Conservation (phyloP, 2,797 vertebrate genomes). For the Thamnophis elegans region DNA sequence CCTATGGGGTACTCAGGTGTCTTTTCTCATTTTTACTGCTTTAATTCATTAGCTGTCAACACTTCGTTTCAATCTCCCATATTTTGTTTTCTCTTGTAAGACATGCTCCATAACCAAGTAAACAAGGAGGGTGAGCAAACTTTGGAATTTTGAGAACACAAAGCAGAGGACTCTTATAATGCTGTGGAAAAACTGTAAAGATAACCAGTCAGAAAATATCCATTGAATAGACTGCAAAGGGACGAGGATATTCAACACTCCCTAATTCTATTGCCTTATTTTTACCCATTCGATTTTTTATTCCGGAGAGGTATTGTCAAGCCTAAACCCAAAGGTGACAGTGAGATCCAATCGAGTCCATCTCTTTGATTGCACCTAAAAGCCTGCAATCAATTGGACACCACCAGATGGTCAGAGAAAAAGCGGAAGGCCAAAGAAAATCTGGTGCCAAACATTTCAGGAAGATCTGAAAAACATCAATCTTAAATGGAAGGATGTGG, state of each 20-base stretch:
- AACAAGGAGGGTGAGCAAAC: not conserved
- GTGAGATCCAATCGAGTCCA: not conserved
- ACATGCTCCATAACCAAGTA: not conserved
- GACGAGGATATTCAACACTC: not conserved
- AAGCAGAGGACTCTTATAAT: not conserved
- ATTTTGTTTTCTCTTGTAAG: not conserved
- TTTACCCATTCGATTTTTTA: not conserved
- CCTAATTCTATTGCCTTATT: not conserved
- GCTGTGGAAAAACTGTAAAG: not conserved
- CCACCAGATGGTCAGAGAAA: not conserved
- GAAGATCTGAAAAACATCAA: too few species aligned
- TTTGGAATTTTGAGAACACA: not conserved
- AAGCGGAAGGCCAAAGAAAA: not conserved
- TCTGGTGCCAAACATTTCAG: too few species aligned
- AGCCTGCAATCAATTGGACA: not conserved
- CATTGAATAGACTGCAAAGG: not conserved
- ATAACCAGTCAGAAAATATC: not conserved
- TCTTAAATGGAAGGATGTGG: too few species aligned
- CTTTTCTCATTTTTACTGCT: not conserved
- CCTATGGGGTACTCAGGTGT: too few species aligned
- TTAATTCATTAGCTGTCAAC: not conserved
- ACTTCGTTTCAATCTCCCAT: not conserved
- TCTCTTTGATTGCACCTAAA: not conserved
- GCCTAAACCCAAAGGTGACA: not conserved
- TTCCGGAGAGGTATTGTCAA: not conserved